Evolutionary conservation across 2,113 vertebrate genomes (phyloP), one percentile per base, ranked within the genome.

Genomic region (Meles meles): DNA sequence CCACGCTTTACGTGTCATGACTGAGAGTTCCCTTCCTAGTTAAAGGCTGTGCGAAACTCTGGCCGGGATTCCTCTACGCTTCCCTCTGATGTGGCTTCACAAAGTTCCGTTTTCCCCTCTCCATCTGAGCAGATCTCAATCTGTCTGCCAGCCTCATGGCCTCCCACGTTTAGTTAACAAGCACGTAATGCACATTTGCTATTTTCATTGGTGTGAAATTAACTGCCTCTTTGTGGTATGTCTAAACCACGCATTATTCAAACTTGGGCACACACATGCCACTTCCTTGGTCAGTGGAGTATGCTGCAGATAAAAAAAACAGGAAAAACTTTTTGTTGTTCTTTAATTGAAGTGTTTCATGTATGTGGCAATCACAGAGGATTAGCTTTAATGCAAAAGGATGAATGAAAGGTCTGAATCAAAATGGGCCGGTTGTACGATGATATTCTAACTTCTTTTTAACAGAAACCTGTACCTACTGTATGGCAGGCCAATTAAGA

Each of bases 181-280:
- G 97, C 92, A 97, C 34, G 49, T 61, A 82, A 94, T 77, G 96
- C 81, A 71, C 93, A 88, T 97, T 98, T 98, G 97, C 98, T 98
- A 86, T 98, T 98, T 98, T 98, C 97, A 98, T 95, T 84, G 72
- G 92, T 97, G 97, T 97, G 98, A 98, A 98, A 98, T 98, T 98
- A 98, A 98, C 98, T 98, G 98, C 98, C 97, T 96, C 98, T 98
- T 98, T 98, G 98, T 55, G 98, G 98, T 99, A 63, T 55, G 6
- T 4, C 72, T 94, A 98, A 98, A 98, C 98, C 98, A 98, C 86
- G 87, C 98, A 98, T 98, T 98, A 98, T 98, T 99, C 98, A 98
- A 98, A 96, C 96, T 11, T 7, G 86, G 93, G 79, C 83, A 95
- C 95, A 97, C 27, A 85, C 89, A 93, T 14, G 87, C 98, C 98